Percentiles rank a stretch among this genome's conserved stretches.
These are phyloP conservation scores for Hirudo medicinalis DNA, from an alignment of 1,140 invertebrate species.

Conservation along the genomic window DNA sequence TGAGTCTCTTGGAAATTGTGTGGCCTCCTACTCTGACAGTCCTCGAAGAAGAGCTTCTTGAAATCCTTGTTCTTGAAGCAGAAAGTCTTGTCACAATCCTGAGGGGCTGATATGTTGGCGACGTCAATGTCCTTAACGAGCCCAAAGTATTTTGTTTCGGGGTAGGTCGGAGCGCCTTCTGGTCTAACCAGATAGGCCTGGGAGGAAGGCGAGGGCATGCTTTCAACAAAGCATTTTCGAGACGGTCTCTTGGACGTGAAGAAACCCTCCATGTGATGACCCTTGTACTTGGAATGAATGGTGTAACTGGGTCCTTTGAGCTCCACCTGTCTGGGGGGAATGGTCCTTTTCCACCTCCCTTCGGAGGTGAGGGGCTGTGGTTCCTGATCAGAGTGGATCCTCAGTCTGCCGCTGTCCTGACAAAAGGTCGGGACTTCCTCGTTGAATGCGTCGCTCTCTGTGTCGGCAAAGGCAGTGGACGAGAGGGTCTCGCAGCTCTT, in stretches of 20 bases:
- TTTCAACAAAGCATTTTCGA: too few species aligned
- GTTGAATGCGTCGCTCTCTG: background rate
- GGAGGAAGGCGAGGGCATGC: too few species aligned
- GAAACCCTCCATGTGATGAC: too few species aligned
- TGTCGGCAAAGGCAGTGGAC: background rate
- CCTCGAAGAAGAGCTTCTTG: constrained; percentile 9
- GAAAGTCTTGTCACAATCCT: constrained; percentile 32
- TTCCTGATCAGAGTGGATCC: background rate
- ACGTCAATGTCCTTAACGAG: constrained; percentile 35
- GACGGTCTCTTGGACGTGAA: too few species aligned
- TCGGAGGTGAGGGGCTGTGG: background rate
- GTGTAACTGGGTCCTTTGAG: background rate
- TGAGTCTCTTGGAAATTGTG: too few species aligned
- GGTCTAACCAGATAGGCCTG: background rate
- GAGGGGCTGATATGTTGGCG: constrained; percentile 30
- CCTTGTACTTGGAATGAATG: too few species aligned
- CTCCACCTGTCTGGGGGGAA: background rate
- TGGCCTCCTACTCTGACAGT: background rate
- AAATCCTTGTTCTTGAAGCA: constrained; percentile 26
- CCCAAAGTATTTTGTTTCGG: constrained; percentile 28
- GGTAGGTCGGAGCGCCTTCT: background rate
- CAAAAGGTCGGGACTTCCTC: background rate
- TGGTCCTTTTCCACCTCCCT: background rate
- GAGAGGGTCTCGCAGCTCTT: constrained; percentile 5
- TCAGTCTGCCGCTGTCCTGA: background rate